Conservation (phyloP, 1,140 invertebrate genomes). For the Hylyphantes graminicola region DNA sequence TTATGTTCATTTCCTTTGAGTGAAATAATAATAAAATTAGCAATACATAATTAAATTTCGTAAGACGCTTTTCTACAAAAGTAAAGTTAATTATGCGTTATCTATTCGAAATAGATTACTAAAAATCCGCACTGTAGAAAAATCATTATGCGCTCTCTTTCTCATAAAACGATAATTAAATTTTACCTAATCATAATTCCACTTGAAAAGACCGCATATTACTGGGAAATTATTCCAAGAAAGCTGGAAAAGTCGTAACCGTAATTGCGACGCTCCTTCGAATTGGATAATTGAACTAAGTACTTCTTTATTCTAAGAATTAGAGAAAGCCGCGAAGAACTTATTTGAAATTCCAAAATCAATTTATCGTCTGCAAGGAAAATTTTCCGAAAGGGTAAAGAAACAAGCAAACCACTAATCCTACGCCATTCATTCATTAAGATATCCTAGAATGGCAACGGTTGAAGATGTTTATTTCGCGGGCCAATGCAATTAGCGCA, state of each 20-base stretch:
- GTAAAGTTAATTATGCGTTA: not conserved
- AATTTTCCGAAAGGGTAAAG: too few species aligned
- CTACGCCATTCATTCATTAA: constrained; percentile 49
- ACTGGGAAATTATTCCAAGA: not conserved
- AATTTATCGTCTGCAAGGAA: constrained; percentile 50
- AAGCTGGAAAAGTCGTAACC: not conserved
- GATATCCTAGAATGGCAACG: constrained; percentile 25
- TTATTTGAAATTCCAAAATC: constrained; percentile 57
- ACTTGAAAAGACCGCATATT: constrained; percentile 2
- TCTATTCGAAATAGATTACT: not conserved
- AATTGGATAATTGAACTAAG: constrained; percentile 57
- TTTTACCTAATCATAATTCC: constrained; percentile 35
- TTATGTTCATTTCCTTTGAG: too few species aligned
- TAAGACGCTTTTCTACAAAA: not conserved
- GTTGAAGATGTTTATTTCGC: constrained; percentile 55
- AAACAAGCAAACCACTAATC: constrained; percentile 42
- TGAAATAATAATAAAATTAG: not conserved
- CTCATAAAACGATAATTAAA: constrained; percentile 37
- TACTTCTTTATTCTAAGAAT: constrained; percentile 27
- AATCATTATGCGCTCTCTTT: not conserved
- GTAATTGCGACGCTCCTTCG: constrained; percentile 35
- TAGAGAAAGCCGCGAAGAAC: constrained; percentile 6
- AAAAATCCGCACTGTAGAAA: not conserved
- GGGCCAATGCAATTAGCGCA: constrained; percentile 57
- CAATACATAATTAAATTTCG: not conserved